Conservation (phyloP, 2,797 vertebrate genomes). For the Sebastes matsubarae region DNA sequence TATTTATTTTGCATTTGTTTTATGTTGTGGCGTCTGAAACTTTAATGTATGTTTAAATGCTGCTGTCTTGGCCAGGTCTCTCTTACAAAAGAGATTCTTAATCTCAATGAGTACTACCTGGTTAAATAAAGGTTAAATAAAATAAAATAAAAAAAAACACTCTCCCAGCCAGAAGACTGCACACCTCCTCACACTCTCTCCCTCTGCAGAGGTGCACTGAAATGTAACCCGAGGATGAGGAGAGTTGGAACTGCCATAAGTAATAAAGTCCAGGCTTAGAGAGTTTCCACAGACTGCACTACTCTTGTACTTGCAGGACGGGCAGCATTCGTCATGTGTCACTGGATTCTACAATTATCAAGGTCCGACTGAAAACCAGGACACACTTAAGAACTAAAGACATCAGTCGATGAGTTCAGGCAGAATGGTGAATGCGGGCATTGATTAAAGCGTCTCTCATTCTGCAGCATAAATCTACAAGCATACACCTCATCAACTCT, state of each 20-base stretch:
- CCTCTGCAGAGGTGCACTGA: constrained; percentile 39
- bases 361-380: not conserved
- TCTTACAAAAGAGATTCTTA: no score
- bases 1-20: no score
- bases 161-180: constrained; percentile 17
- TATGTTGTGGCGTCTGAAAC: no score
- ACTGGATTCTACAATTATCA: constrained; percentile 17
- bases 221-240: constrained; percentile 36
- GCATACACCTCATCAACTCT: not conserved
- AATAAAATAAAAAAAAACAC: no score
- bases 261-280: constrained; percentile 64
- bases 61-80: no score
- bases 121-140: no score
- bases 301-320: constrained; percentile 42
- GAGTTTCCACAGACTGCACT: constrained; percentile 47
- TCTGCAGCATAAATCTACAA: not conserved
- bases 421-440: not conserved
- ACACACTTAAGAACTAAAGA: not conserved
- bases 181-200: constrained; percentile 3
- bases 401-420: not conserved
- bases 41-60: no score
- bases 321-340: constrained; percentile 13
- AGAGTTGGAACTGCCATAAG: constrained; percentile 14
- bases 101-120: no score
- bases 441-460: not conserved